Evolutionary conservation across 2,113 vertebrate species (phyloP), one percentile per base, ranked within the genome.

Genomic region (Alethe diademata): DNA sequence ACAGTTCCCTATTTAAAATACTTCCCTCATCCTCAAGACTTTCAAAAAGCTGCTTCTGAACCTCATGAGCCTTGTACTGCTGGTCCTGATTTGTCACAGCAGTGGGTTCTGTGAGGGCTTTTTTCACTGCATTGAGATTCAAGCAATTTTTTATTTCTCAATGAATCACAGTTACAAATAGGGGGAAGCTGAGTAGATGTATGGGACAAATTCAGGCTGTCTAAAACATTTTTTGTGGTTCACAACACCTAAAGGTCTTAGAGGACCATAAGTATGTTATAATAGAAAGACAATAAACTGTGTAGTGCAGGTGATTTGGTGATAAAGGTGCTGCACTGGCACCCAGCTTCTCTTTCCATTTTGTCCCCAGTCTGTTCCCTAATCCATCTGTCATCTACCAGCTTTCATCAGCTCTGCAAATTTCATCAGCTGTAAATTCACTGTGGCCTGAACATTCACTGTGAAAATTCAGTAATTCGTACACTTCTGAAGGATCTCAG

Each of bases 131-230:
- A 2, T 1, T 56, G 43, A 51, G 17, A 38, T 62, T 53, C 29
- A 62, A 54, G 16, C 8, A 38, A 47, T 22, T 51, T 69, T 64
- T 70, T 20, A 5, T 7, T 69, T 90, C 67, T 78, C 38, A 45
- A 1, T 2, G 1, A 62, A 12, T 17, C 29, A 40, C 8, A 3
- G 33, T 22, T 81, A 35, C 13, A 78, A 87, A 57, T 0, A 0
- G 14, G 6, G 56, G 22, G 8, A 73, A 78, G 13, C 12, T 76
- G 51, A 9, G 11, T 24, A 62, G n/a, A 71, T 50, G 2, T 22
- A 45, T 45, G 26, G 25, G 28, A 71, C 10, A 58, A 78, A 71
- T 26, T 4, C 33, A 78, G 31, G 1, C 43, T 38, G 3, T 31
- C 25, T 33, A 57, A 87, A 74, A 7, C 1, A 19, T 53, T 56